Percentiles rank a stretch among this genome's conserved stretches.
Conservation (phyloP, 2,888 invertebrate species). For the Luperina testacea region DNA sequence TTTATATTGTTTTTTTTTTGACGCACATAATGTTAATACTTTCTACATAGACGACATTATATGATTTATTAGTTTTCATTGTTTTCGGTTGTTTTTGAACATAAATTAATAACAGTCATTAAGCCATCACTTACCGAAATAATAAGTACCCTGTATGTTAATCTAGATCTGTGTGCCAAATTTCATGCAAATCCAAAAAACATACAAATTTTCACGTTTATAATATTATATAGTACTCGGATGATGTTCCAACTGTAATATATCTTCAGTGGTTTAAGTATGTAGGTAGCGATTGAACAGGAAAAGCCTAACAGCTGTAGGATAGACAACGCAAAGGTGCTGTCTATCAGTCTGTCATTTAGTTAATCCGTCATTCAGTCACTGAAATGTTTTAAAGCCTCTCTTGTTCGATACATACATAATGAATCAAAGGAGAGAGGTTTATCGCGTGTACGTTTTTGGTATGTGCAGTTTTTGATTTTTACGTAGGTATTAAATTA, state of each 20-base stretch:
- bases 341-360: not conserved
- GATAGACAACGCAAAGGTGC: not conserved
- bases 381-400: not conserved
- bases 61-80: too few species aligned
- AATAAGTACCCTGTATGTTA: not conserved
- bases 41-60: not conserved
- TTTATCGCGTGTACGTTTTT: not conserved
- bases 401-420: not conserved
- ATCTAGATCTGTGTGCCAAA: not conserved
- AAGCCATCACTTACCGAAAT: too few species aligned
- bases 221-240: not conserved
- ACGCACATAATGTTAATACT: not conserved
- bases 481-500: not conserved
- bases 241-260: not conserved
- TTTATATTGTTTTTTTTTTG: not conserved
- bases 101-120: too few species aligned
- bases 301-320: not conserved
- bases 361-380: not conserved
- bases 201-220: not conserved
- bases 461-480: too few species aligned
- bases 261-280: not conserved
- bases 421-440: not conserved
- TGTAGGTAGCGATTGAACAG: not conserved
- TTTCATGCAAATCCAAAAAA: not conserved
- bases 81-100: too few species aligned